Evolutionary conservation across 2,797 vertebrate species (phyloP).

Genomic region (Neopelma chrysocephalum): DNA sequence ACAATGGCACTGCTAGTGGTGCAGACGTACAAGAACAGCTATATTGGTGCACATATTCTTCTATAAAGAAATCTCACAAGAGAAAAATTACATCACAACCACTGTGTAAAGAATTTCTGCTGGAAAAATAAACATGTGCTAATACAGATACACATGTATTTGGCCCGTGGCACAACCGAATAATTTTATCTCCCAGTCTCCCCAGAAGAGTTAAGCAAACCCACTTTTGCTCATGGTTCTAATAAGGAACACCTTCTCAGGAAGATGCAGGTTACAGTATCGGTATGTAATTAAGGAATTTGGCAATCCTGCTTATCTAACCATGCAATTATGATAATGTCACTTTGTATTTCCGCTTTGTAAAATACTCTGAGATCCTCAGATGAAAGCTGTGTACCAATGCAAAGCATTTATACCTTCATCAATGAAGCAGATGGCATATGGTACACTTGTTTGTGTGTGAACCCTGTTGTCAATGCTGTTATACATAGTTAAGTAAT

Average conservation of each 20-base stretch:
- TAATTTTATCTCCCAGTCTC: not conserved
- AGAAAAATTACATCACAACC: not conserved
- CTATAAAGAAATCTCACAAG: not conserved
- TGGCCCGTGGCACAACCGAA: not conserved
- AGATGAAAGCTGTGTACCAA: not conserved
- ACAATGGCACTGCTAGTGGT: too few relatives aligned
- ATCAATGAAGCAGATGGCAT: not conserved
- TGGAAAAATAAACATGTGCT: not conserved
- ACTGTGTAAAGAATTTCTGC: not conserved
- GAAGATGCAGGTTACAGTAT: not conserved
- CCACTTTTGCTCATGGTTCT: not conserved
- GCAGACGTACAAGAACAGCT: fast-evolving
- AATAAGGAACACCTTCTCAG: not conserved
- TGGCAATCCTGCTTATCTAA: not conserved
- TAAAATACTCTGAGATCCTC: not conserved
- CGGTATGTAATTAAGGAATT: not conserved
- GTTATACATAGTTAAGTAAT: not conserved
- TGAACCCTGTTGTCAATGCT: not conserved
- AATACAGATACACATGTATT: fast-evolving
- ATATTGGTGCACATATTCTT: fast-evolving
- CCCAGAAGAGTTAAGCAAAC: not conserved
- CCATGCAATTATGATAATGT: not conserved
- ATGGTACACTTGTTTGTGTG: not conserved
- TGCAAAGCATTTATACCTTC: not conserved
- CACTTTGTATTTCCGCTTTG: not conserved